These are phyloP conservation scores for Amphilophus citrinellus DNA, from an alignment of 2,113 vertebrate genomes.

Conservation along the genomic window DNA sequence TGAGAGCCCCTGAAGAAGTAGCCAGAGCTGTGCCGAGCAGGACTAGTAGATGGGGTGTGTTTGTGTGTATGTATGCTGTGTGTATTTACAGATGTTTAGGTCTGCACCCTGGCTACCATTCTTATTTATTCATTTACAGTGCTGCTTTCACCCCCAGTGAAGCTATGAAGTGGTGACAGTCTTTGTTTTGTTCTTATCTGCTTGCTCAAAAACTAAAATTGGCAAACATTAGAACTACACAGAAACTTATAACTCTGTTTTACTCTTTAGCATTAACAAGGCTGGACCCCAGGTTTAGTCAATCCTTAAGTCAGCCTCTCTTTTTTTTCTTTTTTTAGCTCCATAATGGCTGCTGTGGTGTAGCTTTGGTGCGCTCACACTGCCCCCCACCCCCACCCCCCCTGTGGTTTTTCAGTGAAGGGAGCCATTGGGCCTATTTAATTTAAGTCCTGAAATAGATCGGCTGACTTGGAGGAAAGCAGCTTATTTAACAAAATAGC, in stretches of 20 bases:
- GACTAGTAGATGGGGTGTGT: not conserved
- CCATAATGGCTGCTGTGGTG: slow-evolving; percentile 65
- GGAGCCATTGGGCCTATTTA: slow-evolving; percentile 53
- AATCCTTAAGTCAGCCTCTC: slow-evolving; percentile 27
- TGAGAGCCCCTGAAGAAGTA: slow-evolving; percentile 21
- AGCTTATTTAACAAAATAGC: slow-evolving; percentile 35
- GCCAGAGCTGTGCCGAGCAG: not conserved
- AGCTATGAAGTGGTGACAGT: slow-evolving; percentile 50
- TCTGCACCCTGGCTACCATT: slow-evolving; percentile 19
- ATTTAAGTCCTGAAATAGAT: slow-evolving; percentile 70
- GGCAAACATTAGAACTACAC: not conserved
- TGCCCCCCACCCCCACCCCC: not conserved
- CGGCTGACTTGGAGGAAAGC: slow-evolving; percentile 30
- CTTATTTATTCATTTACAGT: slow-evolving; percentile 51
- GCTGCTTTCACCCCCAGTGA: slow-evolving; percentile 22
- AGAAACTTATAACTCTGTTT: not conserved
- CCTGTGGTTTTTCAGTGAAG: slow-evolving; percentile 67
- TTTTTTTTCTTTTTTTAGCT: slow-evolving; percentile 27
- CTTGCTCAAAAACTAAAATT: not conserved
- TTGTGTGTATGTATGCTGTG: not conserved
- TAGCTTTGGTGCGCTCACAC: slow-evolving; percentile 42
- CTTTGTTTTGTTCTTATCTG: slow-evolving; percentile 32
- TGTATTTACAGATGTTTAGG: not conserved
- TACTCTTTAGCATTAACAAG: not conserved
- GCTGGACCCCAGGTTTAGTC: slow-evolving; percentile 32